Evolutionary conservation across 2,113 vertebrate genomes (phyloP), one percentile per base, ranked within the genome.

Genomic region (Antechinus stuartii): DNA sequence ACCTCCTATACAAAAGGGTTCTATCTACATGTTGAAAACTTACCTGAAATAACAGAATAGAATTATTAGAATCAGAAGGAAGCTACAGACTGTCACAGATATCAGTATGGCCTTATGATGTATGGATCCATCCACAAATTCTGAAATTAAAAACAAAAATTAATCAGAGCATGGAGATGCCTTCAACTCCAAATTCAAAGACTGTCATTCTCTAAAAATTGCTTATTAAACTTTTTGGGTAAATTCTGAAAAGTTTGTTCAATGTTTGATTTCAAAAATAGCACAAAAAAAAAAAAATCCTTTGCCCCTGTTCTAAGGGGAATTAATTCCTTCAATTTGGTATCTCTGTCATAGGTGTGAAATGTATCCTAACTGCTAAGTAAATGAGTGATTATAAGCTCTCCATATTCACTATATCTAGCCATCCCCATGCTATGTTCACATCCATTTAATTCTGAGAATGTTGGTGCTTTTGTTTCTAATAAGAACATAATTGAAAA

Each of bases 1-100:
- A 89, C 1, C 47, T 24, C 9, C 35, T 95, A 56, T 14, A 11
- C 1, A 52, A 91, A 91, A 96, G 12, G n/a, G 52, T 23, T 49
- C 57, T 9, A 53, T 7, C 27, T 11, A 14, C 0, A 3, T 35
- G 56, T 14, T 92, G 0, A 11, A 96, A 55, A 96, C 97, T 98
- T 98, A 99, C 99, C 99, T 99, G 98, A 99, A 99, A 98, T 99
- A 99, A 98, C 99, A 99, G 98, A 99, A 99, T 94, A 99, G 97
- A 96, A 99, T 99, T 94, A 99, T 98, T 92, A 99, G 95, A 90
- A 98, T 98, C 96, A 99, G 98, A 27, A 99, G 99, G 84, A 99
- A 98, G 96, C 99, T 99, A 97, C 99, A 99, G 91, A 99, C 98
- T 47, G 98, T 99, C 95, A 99, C 98, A 0, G 99, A 99, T 97